Conservation (phyloP, 2,888 invertebrate species). For the Cryptocheilus praepositus region DNA sequence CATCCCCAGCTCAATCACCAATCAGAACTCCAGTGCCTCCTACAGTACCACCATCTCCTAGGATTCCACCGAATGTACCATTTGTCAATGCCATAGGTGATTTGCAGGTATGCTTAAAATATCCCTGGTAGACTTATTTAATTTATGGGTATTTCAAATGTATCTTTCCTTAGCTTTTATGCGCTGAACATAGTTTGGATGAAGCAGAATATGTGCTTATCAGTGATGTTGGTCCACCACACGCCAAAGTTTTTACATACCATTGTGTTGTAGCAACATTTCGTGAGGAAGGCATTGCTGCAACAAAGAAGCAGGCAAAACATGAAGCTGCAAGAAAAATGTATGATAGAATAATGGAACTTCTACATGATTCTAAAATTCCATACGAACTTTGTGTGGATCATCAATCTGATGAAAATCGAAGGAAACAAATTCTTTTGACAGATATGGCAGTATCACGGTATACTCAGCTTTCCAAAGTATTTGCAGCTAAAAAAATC, state of each 20-base stretch:
- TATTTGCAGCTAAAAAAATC: constrained; percentile 44
- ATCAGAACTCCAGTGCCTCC: constrained; percentile 56
- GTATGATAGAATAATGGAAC: constrained; percentile 58
- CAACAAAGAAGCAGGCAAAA: constrained; percentile 82
- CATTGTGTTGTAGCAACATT: constrained; percentile 78
- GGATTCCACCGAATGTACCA: constrained; percentile 52
- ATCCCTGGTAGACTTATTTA: constrained; percentile 1
- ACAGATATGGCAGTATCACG: constrained; percentile 34
- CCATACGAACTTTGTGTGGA: not conserved
- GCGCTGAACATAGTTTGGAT: constrained; percentile 75
- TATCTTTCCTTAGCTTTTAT: constrained; percentile 60
- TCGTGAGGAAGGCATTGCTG: constrained; percentile 77
- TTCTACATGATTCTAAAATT: constrained; percentile 38
- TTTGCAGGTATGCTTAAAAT: constrained; percentile 57
- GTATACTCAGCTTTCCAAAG: constrained; percentile 43
- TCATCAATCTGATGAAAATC: not conserved
- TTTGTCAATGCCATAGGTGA: constrained; percentile 69
- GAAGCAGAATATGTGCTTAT: constrained; percentile 77
- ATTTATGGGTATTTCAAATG: not conserved
- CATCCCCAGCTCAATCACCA: constrained; percentile 62
- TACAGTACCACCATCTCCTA: constrained; percentile 44
- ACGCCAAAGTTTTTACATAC: constrained; percentile 80
- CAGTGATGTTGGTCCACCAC: constrained; percentile 82
- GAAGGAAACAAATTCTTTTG: constrained; percentile 10
- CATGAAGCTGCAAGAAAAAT: constrained; percentile 79